phyloP scores from a whole-genome alignment of 2,113 vertebrate genomes.

The Synchiropus splendidus region DNA sequence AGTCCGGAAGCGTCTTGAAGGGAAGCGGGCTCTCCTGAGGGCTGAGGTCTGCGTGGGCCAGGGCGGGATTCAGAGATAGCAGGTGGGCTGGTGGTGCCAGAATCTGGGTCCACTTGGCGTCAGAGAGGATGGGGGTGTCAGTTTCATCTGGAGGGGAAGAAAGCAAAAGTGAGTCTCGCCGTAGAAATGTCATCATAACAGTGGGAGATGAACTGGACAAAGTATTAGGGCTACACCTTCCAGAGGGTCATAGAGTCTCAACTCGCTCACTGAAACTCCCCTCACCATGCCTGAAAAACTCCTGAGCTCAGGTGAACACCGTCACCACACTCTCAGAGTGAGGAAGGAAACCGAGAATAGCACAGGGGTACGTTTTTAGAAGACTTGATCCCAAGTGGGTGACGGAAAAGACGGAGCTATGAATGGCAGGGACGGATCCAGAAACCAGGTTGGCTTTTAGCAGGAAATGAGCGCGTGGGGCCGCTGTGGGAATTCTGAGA shows the following conservation, averaged over 20 bases:
- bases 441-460: constrained; percentile 53
- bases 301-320: too few species aligned
- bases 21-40: constrained; percentile 73
- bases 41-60: constrained; percentile 67
- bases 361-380: too few species aligned
- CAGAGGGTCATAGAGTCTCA: not conserved
- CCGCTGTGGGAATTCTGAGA: constrained; percentile 37
- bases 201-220: too few species aligned
- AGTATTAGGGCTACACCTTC: not conserved
- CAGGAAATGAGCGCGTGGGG: constrained; percentile 41
- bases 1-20: constrained; percentile 72
- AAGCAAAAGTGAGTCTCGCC: not conserved
- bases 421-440: constrained; percentile 28
- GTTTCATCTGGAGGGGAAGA: constrained; percentile 75
- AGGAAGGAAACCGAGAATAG: too few species aligned
- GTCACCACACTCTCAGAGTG: too few species aligned
- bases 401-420: constrained; percentile 4
- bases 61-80: constrained; percentile 73
- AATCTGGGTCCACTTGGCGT: constrained; percentile 93
- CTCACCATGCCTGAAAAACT: too few species aligned
- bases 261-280: not conserved
- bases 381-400: too few species aligned
- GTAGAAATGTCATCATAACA: too few species aligned
- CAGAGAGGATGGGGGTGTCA: constrained; percentile 78
- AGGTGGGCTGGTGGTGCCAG: constrained; percentile 75